Evolutionary conservation across 2,888 invertebrate genomes (phyloP).

Genomic region (Drepanosiphum platanoidis): DNA sequence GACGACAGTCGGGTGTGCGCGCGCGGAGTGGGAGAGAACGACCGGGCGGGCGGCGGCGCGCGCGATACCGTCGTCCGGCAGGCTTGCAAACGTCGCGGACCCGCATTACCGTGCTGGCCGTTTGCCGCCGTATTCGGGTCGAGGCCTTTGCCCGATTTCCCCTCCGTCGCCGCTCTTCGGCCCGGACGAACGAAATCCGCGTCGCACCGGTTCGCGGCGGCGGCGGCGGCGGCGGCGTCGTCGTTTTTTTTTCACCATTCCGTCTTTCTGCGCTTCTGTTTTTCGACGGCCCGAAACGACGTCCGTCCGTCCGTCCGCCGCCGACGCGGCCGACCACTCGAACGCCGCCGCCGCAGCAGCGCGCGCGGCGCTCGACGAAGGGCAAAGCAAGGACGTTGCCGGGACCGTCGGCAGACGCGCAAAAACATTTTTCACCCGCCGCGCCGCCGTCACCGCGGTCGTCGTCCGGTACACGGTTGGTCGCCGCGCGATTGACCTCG

Average conservation of each 20-base stretch:
- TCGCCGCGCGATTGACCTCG: neutral
- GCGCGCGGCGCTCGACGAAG: slow-evolving; percentile 17
- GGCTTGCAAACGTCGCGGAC: slow-evolving; percentile 53
- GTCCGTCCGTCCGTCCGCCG: neutral
- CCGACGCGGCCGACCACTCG: neutral
- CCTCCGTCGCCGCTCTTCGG: neutral
- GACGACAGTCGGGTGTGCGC: neutral
- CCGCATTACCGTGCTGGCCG: slow-evolving; percentile 41
- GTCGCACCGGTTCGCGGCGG: too few relatives aligned
- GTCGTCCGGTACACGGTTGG: neutral
- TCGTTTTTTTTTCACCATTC: neutral
- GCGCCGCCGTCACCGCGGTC: neutral
- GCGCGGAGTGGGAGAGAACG: neutral
- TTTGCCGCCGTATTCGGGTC: neutral
- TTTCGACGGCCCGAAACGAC: too few relatives aligned
- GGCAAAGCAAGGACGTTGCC: slow-evolving; percentile 60
- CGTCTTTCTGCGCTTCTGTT: neutral
- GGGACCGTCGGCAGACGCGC: slow-evolving; percentile 37
- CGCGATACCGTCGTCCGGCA: slow-evolving; percentile 10
- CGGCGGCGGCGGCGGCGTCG: too few relatives aligned
- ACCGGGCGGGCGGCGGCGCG: neutral
- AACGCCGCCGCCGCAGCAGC: neutral
- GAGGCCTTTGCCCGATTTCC: slow-evolving; percentile 16
- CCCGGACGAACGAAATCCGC: neutral
- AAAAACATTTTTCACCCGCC: slow-evolving; percentile 44